A percentile compares a stretch with the other conserved stretches of the same genome.
phyloP scores from a whole-genome alignment of 2,113 vertebrate genomes.

The Coptodon rendalli region DNA sequence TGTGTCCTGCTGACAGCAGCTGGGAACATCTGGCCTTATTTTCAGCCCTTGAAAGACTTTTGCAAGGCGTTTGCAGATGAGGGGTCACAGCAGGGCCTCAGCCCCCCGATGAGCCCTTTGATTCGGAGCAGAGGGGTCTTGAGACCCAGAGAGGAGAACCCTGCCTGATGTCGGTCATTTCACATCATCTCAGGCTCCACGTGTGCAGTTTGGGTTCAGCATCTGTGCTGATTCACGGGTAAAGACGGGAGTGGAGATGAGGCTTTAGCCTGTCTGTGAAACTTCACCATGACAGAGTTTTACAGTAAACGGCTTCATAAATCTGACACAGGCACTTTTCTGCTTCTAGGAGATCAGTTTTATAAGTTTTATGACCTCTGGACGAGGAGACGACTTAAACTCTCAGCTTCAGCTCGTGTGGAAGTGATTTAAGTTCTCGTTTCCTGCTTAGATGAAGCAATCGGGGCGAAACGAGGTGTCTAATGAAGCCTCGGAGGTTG shows the following conservation, averaged over 20 bases:
- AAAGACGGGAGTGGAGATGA: background rate
- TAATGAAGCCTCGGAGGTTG: background rate
- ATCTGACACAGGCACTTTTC: background rate
- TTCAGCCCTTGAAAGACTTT: background rate
- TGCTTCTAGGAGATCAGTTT: background rate
- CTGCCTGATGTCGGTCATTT: background rate
- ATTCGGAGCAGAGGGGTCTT: background rate
- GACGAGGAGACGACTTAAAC: background rate
- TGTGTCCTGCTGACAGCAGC: background rate
- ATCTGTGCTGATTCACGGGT: background rate
- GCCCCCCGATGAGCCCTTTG: background rate
- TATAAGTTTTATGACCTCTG: background rate
- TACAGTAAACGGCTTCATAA: background rate
- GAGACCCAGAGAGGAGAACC: background rate
- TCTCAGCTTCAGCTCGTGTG: background rate
- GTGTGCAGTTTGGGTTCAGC: background rate
- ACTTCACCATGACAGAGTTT: background rate
- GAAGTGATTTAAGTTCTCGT: background rate
- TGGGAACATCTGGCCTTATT: constrained; percentile 18
- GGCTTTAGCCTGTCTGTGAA: background rate
- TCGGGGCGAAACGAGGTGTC: background rate
- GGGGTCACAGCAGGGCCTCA: background rate
- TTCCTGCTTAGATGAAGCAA: background rate
- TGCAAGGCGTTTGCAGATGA: background rate
- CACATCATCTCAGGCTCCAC: background rate